phyloP scores from a whole-genome alignment of 2,113 vertebrate genomes.

The Pycnonotus jocosus region DNA sequence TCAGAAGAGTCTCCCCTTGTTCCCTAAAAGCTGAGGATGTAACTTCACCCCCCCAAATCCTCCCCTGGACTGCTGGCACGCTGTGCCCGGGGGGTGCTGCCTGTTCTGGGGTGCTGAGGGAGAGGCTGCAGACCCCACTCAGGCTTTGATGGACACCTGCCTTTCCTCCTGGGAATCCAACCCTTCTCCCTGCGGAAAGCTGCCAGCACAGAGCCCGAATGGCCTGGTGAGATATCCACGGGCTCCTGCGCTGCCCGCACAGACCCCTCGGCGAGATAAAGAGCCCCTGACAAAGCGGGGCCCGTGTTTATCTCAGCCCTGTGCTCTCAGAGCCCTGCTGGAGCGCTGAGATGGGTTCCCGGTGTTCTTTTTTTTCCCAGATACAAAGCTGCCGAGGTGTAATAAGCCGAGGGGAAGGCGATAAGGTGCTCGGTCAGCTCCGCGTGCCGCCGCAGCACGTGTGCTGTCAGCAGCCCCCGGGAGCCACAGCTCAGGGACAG shows the following conservation, averaged over 20 bases:
- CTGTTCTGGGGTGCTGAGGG: neutral
- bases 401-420: neutral
- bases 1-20: neutral
- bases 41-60: neutral
- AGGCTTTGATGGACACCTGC: neutral
- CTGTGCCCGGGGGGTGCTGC: neutral
- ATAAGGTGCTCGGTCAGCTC: neutral
- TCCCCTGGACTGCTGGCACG: fast-evolving
- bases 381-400: neutral
- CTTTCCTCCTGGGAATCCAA: neutral
- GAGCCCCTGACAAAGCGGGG: neutral
- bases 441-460: neutral
- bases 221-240: neutral
- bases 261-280: neutral
- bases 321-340: neutral
- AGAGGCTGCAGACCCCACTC: fast-evolving
- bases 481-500: neutral
- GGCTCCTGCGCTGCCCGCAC: neutral
- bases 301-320: neutral
- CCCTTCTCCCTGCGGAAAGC: neutral
- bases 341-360: neutral
- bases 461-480: neutral
- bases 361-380: neutral
- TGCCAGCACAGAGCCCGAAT: neutral
- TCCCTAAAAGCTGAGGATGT: fast-evolving